Evolutionary conservation across 2,113 vertebrate genomes (phyloP).

Genomic region (Chrysochloris asiatica): DNA sequence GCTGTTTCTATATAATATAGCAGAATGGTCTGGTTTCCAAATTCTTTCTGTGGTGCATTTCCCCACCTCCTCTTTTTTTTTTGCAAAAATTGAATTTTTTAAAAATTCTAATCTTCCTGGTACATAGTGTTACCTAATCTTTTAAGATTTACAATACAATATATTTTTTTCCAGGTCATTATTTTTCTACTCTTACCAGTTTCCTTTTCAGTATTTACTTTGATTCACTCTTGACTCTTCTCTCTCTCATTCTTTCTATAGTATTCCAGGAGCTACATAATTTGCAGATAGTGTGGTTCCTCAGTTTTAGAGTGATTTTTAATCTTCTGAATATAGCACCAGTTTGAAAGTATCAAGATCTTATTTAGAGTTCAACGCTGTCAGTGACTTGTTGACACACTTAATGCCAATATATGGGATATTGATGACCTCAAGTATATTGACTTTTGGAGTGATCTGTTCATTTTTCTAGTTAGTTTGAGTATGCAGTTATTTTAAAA

Average conservation of each 20-base stretch:
- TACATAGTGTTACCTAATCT: neutral
- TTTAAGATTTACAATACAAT: neutral
- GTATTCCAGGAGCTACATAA: constrained; percentile 2
- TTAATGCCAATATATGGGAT: neutral
- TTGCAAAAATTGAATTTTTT: constrained; percentile 12
- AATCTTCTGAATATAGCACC: neutral
- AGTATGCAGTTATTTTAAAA: neutral
- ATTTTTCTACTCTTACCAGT: neutral
- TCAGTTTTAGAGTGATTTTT: constrained; percentile 10
- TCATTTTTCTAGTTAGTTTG: constrained; percentile 28
- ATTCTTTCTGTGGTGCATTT: neutral
- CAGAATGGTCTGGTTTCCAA: neutral
- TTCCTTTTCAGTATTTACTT: constrained; percentile 39
- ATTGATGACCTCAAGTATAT: constrained; percentile 10
- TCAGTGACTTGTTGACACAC: neutral
- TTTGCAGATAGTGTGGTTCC: neutral
- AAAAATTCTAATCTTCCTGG: neutral
- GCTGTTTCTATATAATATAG: neutral
- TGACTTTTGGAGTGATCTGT: neutral
- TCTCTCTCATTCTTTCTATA: neutral
- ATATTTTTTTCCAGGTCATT: neutral
- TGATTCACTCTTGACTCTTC: neutral
- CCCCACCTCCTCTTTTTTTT: neutral
- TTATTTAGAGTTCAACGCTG: neutral
- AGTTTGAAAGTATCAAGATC: neutral